phyloP scores from a whole-genome alignment of 2,797 vertebrate genomes.

The Cyprinodon diabolis region DNA sequence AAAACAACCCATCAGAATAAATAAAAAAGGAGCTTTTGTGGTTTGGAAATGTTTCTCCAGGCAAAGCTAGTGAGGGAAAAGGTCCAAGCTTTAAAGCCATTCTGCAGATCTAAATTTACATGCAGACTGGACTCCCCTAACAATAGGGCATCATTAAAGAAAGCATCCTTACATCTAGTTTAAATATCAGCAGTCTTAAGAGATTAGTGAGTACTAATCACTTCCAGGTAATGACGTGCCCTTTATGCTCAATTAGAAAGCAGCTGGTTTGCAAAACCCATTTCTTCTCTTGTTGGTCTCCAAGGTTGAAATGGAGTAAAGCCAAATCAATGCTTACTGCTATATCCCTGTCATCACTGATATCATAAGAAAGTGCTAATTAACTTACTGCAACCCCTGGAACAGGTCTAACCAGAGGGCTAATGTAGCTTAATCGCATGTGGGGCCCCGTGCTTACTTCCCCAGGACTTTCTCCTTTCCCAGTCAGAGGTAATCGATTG shows the following conservation, averaged over 20 bases:
- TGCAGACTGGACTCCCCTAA: too few relatives aligned
- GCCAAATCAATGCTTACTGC: slow-evolving; percentile 80
- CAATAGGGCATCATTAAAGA: too few relatives aligned
- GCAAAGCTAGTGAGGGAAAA: too few relatives aligned
- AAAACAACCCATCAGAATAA: too few relatives aligned
- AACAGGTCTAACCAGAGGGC: slow-evolving; percentile 85
- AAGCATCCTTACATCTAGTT: slow-evolving; percentile 13
- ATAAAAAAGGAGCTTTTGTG: too few relatives aligned
- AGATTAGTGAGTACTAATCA: slow-evolving; percentile 54
- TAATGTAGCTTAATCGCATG: slow-evolving; percentile 89
- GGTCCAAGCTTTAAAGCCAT: too few relatives aligned
- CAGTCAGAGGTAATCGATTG: slow-evolving; percentile 92
- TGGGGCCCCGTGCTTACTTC: slow-evolving; percentile 87
- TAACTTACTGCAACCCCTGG: slow-evolving; percentile 88
- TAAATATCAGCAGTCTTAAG: slow-evolving; percentile 46
- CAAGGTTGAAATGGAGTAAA: slow-evolving; percentile 76
- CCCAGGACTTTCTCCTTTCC: slow-evolving; percentile 85
- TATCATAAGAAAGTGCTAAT: slow-evolving; percentile 85
- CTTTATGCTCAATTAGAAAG: slow-evolving; percentile 50
- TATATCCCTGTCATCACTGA: slow-evolving; percentile 81
- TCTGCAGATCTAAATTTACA: too few relatives aligned
- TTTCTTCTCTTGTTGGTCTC: slow-evolving; percentile 61
- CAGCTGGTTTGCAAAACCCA: slow-evolving; percentile 51
- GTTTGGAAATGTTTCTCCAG: too few relatives aligned
- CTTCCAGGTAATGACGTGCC: slow-evolving; percentile 70